Evolutionary conservation across 2,888 invertebrate genomes (phyloP).

Genomic region (Mellilla xanthometata): DNA sequence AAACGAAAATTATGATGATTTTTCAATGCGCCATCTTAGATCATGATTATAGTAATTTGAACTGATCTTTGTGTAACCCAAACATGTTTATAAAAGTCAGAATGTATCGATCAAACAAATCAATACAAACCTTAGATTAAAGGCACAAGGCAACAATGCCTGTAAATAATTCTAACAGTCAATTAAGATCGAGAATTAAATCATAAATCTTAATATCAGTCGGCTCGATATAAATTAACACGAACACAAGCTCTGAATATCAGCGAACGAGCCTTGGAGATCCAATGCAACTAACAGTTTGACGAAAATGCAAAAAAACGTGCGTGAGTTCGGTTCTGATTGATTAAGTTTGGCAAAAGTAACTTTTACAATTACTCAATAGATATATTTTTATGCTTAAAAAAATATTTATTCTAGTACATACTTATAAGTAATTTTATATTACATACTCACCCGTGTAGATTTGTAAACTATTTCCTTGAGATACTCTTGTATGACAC

Average conservation of each 20-base stretch:
- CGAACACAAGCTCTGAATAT: constrained; percentile 7
- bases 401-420: no score
- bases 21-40: neutral
- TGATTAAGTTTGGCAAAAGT: no score
- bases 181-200: constrained; percentile 20
- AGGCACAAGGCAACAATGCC: constrained; percentile 13
- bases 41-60: constrained; percentile 12
- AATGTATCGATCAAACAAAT: constrained; percentile 7
- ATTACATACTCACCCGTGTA: no score
- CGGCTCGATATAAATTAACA: constrained; percentile 11
- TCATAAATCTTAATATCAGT: constrained; percentile 19
- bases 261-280: neutral
- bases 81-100: constrained; percentile 6
- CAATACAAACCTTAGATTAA: constrained; percentile 18
- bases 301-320: no score
- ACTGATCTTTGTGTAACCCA: constrained; percentile 11
- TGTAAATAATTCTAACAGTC: constrained; percentile 17
- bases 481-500: no score
- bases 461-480: no score
- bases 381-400: no score
- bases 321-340: no score
- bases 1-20: constrained; percentile 9
- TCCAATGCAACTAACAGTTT: neutral
- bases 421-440: no score
- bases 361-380: no score